Percentiles rank a stretch among this genome's conserved stretches.
These are phyloP conservation scores for Lerema accius DNA, from an alignment of 1,140 invertebrate species.

Conservation along the genomic window DNA sequence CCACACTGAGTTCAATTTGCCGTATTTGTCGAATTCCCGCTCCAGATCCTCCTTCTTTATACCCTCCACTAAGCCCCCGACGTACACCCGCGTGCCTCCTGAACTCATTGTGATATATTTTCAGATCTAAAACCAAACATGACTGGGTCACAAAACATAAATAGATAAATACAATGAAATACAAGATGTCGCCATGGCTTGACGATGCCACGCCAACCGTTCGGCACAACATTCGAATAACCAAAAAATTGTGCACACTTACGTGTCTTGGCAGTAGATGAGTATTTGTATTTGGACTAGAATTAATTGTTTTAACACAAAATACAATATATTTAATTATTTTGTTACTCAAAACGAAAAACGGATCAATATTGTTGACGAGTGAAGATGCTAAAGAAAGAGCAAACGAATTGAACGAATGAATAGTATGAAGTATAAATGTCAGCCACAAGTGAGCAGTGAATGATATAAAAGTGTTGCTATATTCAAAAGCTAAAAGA, in stretches of 20 bases:
- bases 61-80: slow-evolving; percentile 91
- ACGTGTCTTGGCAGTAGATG: slow-evolving; percentile 53
- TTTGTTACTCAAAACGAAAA: slow-evolving; percentile 55
- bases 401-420: slow-evolving; percentile 49
- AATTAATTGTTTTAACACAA: slow-evolving; percentile 37
- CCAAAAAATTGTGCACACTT: slow-evolving; percentile 51
- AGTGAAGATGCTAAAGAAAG: slow-evolving; percentile 58
- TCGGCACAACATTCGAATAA: slow-evolving; percentile 42
- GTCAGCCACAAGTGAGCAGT: slow-evolving; percentile 21
- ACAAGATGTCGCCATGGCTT: slow-evolving; percentile 76
- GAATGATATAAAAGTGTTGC: slow-evolving; percentile 40
- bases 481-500: too few species aligned
- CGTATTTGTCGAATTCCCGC: slow-evolving; percentile 93
- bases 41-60: slow-evolving; percentile 95
- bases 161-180: slow-evolving; percentile 71
- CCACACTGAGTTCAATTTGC: slow-evolving; percentile 97
- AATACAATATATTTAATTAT: slow-evolving; percentile 38
- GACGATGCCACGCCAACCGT: slow-evolving; percentile 70
- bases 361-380: slow-evolving; percentile 70
- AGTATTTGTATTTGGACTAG: slow-evolving; percentile 38
- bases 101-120: slow-evolving; percentile 68
- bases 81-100: slow-evolving; percentile 90
- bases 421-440: slow-evolving; percentile 20
- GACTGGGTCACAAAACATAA: slow-evolving; percentile 38
- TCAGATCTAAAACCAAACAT: slow-evolving; percentile 55